A percentile compares a stretch with the other conserved stretches of the same genome.
Evolutionary conservation across 1,140 invertebrate genomes (phyloP).

Genomic region (Dreissena rostriformis): DNA sequence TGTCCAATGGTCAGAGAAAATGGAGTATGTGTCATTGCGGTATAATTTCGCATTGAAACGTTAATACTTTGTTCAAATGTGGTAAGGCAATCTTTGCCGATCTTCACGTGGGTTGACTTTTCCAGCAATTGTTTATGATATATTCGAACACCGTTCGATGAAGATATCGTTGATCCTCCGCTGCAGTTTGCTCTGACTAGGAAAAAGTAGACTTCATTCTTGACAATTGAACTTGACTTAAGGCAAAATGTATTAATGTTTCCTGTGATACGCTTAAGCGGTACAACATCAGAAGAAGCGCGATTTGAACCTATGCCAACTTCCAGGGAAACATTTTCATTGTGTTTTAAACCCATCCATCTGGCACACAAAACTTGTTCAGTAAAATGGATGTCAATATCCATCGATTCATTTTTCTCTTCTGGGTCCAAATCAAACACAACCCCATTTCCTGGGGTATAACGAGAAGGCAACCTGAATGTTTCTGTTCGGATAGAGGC

Average conservation of each 20-base stretch:
- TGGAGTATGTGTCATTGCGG: neutral
- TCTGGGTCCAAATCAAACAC: constrained; percentile 10
- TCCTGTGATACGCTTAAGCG: neutral
- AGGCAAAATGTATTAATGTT: neutral
- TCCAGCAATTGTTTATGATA: neutral
- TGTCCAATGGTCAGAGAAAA: neutral
- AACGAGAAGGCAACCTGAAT: constrained; percentile 2
- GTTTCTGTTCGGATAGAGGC: neutral
- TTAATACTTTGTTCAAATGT: neutral
- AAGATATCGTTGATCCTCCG: neutral
- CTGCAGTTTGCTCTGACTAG: neutral
- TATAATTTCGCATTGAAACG: neutral
- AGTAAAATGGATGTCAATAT: constrained; percentile 18
- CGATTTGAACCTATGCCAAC: neutral
- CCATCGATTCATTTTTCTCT: neutral
- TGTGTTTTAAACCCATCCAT: constrained; percentile 1
- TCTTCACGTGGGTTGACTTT: neutral
- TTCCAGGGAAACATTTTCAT: constrained; percentile 11
- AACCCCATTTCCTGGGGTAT: neutral
- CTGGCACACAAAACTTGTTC: neutral
- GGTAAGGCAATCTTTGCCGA: neutral
- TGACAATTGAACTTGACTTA: neutral
- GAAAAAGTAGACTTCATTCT: neutral
- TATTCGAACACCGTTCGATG: neutral
- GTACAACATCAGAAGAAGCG: neutral